These are phyloP conservation scores for Hyperopisus bebe DNA, from an alignment of 2,113 vertebrate species.

Conservation along the genomic window DNA sequence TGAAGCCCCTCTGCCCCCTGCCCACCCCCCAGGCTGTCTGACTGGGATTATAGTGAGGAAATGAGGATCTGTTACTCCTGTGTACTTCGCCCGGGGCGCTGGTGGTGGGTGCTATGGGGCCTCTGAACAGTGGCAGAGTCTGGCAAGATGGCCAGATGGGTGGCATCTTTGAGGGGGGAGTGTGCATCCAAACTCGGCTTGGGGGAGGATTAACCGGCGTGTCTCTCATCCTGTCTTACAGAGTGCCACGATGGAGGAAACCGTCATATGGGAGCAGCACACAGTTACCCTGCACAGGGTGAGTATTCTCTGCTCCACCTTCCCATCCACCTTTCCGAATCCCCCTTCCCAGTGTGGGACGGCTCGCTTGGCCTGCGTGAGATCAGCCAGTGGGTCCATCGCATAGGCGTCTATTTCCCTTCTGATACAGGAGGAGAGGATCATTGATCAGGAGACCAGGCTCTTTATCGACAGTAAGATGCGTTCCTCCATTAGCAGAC, in stretches of 20 bases:
- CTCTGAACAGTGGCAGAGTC: not conserved
- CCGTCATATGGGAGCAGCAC: constrained; percentile 98
- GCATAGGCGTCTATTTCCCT: not conserved
- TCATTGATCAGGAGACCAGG: not conserved
- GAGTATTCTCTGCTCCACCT: constrained; percentile 51
- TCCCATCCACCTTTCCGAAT: not conserved
- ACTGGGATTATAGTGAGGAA: not conserved
- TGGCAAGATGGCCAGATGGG: not conserved
- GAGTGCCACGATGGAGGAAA: constrained; percentile 98
- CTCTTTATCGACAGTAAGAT: not conserved
- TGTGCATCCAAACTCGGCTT: not conserved
- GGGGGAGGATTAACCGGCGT: not conserved
- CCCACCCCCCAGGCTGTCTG: not conserved
- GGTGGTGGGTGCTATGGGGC: not conserved
- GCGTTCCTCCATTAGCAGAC: not conserved
- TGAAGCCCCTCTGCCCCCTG: not conserved
- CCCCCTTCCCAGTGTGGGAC: not conserved
- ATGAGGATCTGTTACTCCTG: not conserved
- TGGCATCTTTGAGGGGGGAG: not conserved
- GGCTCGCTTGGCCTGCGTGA: not conserved
- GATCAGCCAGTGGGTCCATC: not conserved
- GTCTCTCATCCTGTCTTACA: constrained; percentile 45
- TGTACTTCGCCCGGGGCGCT: not conserved
- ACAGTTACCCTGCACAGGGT: constrained; percentile 99
- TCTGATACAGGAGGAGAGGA: not conserved